Percentiles rank a stretch among this genome's conserved stretches.
Evolutionary conservation across 2,113 vertebrate genomes (phyloP).

Genomic region (Neodon shergylaensis): DNA sequence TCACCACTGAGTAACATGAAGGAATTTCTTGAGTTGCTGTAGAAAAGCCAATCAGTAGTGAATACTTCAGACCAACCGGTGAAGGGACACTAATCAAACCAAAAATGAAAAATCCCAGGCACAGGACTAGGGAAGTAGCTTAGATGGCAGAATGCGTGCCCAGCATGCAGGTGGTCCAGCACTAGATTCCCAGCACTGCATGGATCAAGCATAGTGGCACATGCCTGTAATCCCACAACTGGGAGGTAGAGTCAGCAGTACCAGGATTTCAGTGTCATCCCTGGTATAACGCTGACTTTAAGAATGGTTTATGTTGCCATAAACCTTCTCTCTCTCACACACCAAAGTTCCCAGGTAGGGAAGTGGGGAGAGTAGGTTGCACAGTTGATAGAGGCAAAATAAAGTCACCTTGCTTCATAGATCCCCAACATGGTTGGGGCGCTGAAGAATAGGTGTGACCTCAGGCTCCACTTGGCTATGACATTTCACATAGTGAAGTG

Average conservation of each 20-base stretch:
- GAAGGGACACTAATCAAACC: background rate
- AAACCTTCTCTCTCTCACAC: background rate
- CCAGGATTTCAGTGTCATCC: background rate
- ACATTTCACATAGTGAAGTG: background rate
- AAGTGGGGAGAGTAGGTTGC: background rate
- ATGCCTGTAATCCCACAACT: background rate
- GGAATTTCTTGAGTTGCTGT: constrained; percentile 36
- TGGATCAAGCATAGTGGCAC: too few species aligned
- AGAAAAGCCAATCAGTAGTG: constrained; percentile 17
- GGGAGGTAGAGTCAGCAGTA: background rate
- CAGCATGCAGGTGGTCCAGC: background rate
- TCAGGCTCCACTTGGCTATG: background rate
- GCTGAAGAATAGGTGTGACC: background rate
- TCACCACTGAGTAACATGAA: background rate
- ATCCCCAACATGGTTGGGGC: accelerated
- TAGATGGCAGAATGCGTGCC: background rate
- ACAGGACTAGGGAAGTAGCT: background rate
- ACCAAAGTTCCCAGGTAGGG: background rate
- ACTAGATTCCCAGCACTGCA: background rate
- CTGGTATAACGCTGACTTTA: background rate
- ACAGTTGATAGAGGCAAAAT: background rate
- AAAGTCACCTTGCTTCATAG: background rate
- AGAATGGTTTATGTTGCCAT: background rate
- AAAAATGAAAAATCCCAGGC: background rate
- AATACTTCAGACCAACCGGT: background rate